These are phyloP conservation scores for Diadegma fenestrale DNA, from an alignment of 2,888 invertebrate species.

Conservation along the genomic window DNA sequence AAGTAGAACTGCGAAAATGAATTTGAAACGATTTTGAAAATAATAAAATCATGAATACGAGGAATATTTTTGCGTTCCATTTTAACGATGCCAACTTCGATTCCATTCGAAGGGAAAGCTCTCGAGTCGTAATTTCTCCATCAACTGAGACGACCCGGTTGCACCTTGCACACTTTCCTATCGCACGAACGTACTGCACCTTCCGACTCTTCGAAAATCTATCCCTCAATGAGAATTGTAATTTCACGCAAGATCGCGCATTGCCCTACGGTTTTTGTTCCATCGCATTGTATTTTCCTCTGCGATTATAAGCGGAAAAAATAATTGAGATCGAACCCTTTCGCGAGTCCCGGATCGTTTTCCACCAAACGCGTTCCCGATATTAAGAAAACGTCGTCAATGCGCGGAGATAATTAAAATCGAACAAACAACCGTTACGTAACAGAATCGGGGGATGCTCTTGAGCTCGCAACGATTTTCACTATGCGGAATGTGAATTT, in stretches of 20 bases:
- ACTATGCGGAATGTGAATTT: too few species aligned
- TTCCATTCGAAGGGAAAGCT: slow-evolving; percentile 64
- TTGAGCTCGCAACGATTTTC: too few species aligned
- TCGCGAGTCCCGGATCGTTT: slow-evolving; percentile 35
- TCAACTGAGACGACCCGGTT: slow-evolving; percentile 49
- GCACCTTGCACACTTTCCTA: slow-evolving; percentile 53
- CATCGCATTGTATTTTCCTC: slow-evolving; percentile 36
- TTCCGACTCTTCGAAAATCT: slow-evolving; percentile 26
- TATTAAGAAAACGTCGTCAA: slow-evolving; percentile 31
- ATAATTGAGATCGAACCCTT: neutral
- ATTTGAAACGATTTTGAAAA: too few species aligned
- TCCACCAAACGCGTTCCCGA: slow-evolving; percentile 41
- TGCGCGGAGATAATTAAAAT: too few species aligned
- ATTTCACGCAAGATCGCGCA: slow-evolving; percentile 58
- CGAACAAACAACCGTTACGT: too few species aligned
- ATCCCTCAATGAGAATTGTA: slow-evolving; percentile 31
- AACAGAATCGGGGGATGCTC: too few species aligned
- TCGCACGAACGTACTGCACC: slow-evolving; percentile 7
- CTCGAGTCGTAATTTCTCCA: slow-evolving; percentile 65
- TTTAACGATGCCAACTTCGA: slow-evolving; percentile 12
- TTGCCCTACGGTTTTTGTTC: slow-evolving; percentile 34
- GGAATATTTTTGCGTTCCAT: too few species aligned
- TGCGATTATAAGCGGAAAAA: neutral
- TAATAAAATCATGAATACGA: too few species aligned
- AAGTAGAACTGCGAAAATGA: too few species aligned